A percentile compares a stretch with the other conserved stretches of the same genome.
phyloP scores from a whole-genome alignment of 35 echinoderm and acorn worm species.

The Apostichopus japonicus region DNA sequence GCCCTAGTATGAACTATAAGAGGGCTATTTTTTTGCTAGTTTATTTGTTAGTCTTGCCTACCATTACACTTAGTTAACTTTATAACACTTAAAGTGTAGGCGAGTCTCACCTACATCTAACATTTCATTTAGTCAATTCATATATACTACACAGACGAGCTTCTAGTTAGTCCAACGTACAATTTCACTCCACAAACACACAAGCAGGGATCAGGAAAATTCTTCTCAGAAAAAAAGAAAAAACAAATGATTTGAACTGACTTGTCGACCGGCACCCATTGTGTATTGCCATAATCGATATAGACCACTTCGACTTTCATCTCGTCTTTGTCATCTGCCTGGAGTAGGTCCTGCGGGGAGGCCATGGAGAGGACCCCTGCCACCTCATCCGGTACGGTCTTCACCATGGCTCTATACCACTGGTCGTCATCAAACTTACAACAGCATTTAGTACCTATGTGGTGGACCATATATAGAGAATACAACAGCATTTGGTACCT shows the following conservation, averaged over 20 bases:
- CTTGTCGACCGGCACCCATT: conserved; percentile 77
- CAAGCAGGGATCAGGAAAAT: not conserved
- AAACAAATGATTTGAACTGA: conserved; percentile 21
- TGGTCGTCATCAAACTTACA: conserved; percentile 73
- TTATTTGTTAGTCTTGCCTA: too few species aligned
- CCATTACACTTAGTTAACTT: too few species aligned
- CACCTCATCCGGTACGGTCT: conserved; percentile 32
- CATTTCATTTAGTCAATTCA: too few species aligned
- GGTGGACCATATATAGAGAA: too few species aligned
- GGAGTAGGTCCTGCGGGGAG: not conserved
- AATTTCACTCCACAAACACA: too few species aligned
- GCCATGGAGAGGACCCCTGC: conserved; percentile 20
- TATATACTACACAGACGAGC: too few species aligned
- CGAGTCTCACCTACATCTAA: too few species aligned
- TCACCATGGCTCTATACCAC: conserved; percentile 75
- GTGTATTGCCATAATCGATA: conserved; percentile 89
- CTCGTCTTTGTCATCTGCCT: conserved; percentile 49
- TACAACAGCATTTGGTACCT: too few species aligned
- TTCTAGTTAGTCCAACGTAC: too few species aligned
- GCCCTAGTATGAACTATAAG: too few species aligned
- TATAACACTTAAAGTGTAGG: too few species aligned
- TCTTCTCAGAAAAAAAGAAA: not conserved
- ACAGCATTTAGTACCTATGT: conserved; percentile 73
- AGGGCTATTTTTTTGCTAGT: too few species aligned
- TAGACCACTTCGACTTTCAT: conserved; percentile 81